Base-by-base conservation (phyloP, 2,888 invertebrate genomes). In the Ptychoptera contaminata region DNA sequence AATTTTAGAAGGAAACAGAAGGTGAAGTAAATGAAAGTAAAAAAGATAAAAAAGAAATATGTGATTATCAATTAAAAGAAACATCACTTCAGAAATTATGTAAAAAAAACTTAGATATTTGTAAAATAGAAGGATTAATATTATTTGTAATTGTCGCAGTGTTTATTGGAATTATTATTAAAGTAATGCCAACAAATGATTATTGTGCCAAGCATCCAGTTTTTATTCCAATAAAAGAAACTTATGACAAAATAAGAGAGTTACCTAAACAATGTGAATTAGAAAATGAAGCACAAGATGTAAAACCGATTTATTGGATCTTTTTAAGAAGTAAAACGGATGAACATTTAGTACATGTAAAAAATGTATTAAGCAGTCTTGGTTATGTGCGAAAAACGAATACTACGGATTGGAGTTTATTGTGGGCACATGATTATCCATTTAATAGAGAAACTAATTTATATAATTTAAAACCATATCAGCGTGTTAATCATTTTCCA, bases 341-440 rank as follows among this genome's bases (percentile, higher is more conserved):
- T 1, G 72, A 79, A 30, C 70, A 70, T 31, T 60, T 60, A 46
- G 72, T 73, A 37, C 92, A 96, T 63, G 85, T 97, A 0, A 76
- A 81, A 55, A 68, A 74, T 31, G 80, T 91, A 2, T 70, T 97
- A 48, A 69, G 81, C 8, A 69, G 81, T 49, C 61, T 86, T 11
- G 92, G 91, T 0, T 92, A 79, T 55, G 63, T 72, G 45, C 71
- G 76, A 50, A 71, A 69, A 1, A 62, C 63, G 0, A 67, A 73
- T 31, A 56, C 67, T 8, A 65, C 70, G 1, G 69, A 79, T 2
- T 96, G 94, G 92, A 78, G 82, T 58, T 68, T 96, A 0, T 65
- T 96, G 9, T 97, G 97, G 96, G 80, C 92, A 0, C 91, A 94
- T 61, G 88, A 91, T 55, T 94, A 88, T 60, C 94, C 94, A 0